Conservation (phyloP, 1,140 invertebrate species). For the Pseudomyrmex gracilis region DNA sequence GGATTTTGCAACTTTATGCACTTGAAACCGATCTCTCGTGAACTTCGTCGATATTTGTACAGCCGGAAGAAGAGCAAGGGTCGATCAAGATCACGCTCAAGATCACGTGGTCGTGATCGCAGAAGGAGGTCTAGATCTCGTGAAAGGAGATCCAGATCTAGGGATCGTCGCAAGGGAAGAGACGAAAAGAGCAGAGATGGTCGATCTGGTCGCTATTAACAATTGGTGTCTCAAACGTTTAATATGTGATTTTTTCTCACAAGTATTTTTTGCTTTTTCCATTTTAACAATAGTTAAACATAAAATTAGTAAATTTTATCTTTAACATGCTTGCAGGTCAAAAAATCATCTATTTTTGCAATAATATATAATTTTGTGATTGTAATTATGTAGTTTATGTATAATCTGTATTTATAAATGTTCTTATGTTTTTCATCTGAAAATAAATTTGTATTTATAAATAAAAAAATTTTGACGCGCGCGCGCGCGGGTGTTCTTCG, state of each 20-base stretch:
- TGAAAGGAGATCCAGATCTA: conserved; percentile 82
- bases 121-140: conserved; percentile 83
- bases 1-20: conserved; percentile 99
- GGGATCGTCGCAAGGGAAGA: conserved; percentile 75
- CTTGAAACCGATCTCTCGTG: conserved; percentile 98
- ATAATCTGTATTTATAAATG: no score
- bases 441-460: no score
- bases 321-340: no score
- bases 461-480: no score
- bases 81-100: conserved; percentile 83
- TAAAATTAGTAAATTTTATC: no score
- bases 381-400: no score
- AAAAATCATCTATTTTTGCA: no score
- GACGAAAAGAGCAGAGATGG: conserved; percentile 84
- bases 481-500: no score
- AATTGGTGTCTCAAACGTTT: not conserved
- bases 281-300: not conserved
- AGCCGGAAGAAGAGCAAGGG: conserved; percentile 81
- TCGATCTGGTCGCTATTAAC: conserved; percentile 84
- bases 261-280: not conserved
- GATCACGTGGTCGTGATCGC: conserved; percentile 78
- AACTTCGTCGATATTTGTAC: conserved; percentile 90
- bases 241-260: not conserved
- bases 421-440: no score
- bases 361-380: no score